Base-by-base conservation (phyloP, 2,797 vertebrate species). In the Xenentodon cancila region DNA sequence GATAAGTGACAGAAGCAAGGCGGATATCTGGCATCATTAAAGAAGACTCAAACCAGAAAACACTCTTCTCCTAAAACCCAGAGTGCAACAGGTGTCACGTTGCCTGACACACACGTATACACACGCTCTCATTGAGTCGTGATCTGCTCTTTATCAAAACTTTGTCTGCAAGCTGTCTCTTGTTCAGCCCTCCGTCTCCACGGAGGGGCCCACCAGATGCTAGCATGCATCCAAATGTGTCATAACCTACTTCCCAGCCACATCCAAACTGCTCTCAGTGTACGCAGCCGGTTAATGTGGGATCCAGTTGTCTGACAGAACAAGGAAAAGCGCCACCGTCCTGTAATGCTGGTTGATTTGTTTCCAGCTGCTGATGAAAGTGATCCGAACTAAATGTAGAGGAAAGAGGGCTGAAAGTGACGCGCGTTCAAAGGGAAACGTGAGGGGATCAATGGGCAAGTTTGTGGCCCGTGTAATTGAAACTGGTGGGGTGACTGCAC, bases 381-480 rank as follows among this genome's bases (percentile, higher is more conserved):
- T 71, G 79, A 73, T 27, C 55, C 21, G 30, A 64, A 79, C 47
- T 59, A 30, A 75, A 71, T 56, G 59, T 49, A 19, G 71, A 19
- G 45, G 58, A 66, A n/a, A 53, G 49, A 71, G 47, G 45, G 75
- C 16, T 44, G 46, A 78, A 78, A 84, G 53, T 57, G 78, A 64
- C 25, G 46, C 54, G 80, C 30, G 75, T 73, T 88, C 51, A 43
- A 64, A 52, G 61, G 66, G 68, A 50, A 84, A 83, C 73, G 73
- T 76, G 86, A 84, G 68, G 59, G 73, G 78, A 89, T 91, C 87
- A 84, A 82, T 84, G 81, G 53, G 34, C 50, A 45, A 58, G 73
- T 82, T 88, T 78, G 88, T 77, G 79, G 77, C 64, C 79, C 84
- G 60, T 91, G 88, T 88, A 89, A 92, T 84, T 88, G 71, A 88